These are phyloP conservation scores for Bellardia pandia DNA, from an alignment of 2,888 invertebrate genomes.

Conservation along the genomic window DNA sequence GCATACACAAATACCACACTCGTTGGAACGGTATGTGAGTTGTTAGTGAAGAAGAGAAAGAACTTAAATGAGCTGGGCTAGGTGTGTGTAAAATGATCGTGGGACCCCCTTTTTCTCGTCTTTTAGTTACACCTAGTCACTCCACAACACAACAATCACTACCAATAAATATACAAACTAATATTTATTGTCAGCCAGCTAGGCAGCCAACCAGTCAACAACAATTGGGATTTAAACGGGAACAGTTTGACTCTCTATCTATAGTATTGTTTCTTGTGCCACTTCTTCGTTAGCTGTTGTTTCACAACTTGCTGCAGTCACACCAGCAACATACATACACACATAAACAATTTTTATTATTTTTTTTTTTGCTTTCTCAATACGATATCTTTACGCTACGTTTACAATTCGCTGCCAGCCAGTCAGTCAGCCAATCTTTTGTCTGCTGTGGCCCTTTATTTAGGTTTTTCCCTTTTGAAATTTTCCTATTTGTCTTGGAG, in stretches of 20 bases:
- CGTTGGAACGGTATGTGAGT: constrained; percentile 42
- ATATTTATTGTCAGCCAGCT: constrained; percentile 43
- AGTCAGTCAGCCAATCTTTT: constrained; percentile 44
- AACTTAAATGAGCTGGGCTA: neutral
- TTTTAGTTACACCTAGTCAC: constrained; percentile 19
- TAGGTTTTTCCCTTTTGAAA: constrained; percentile 17
- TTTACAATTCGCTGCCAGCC: constrained; percentile 66
- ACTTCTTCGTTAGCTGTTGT: constrained; percentile 64
- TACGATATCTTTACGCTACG: constrained; percentile 65
- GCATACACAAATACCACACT: constrained; percentile 52
- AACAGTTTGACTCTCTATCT: constrained; percentile 50
- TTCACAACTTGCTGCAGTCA: constrained; percentile 72
- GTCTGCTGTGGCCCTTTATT: constrained; percentile 61
- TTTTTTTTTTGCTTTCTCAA: constrained; percentile 38
- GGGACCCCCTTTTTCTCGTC: constrained; percentile 50
- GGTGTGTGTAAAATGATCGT: constrained; percentile 58
- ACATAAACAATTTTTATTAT: constrained; percentile 28
- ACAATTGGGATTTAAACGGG: constrained; percentile 62
- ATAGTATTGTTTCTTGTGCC: constrained; percentile 65
- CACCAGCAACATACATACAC: constrained; percentile 53
- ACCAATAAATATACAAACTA: constrained; percentile 16
- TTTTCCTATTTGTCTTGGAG: neutral
- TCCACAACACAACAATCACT: constrained; percentile 3
- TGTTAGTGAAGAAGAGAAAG: constrained; percentile 37
- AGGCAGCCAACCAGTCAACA: constrained; percentile 42